Evolutionary conservation across 2,113 vertebrate species (phyloP).

Genomic region (Beaufortia kweichowensis): DNA sequence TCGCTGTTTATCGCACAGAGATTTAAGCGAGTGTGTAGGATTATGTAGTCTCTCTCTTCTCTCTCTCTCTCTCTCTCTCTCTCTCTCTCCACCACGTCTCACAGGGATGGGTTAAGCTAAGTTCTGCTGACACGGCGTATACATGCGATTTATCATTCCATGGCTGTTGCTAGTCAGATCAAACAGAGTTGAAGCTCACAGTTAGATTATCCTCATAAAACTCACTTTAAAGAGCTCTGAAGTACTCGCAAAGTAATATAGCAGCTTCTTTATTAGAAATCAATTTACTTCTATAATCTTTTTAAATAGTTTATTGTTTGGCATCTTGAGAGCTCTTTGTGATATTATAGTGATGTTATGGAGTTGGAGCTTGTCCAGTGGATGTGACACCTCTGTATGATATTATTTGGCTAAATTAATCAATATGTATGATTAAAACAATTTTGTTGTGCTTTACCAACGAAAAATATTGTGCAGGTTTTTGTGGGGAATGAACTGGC

Average conservation of each 20-base stretch:
- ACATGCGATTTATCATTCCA: constrained; percentile 44
- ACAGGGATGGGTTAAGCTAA: constrained; percentile 1
- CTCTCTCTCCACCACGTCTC: background rate
- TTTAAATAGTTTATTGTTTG: constrained; percentile 12
- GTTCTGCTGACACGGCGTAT: constrained; percentile 44
- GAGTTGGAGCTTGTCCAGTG: background rate
- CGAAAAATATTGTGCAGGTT: too few species aligned
- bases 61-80: constrained; percentile 15
- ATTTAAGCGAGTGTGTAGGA: constrained; percentile 32
- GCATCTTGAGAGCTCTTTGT: background rate
- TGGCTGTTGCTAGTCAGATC: constrained; percentile 43
- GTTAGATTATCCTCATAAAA: constrained; percentile 10
- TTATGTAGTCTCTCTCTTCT: background rate
- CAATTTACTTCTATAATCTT: background rate
- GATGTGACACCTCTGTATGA: background rate
- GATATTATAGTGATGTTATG: background rate
- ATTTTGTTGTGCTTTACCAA: background rate
- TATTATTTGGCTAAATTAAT: background rate
- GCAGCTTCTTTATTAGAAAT: background rate
- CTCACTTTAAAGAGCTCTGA: background rate
- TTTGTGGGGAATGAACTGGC: background rate
- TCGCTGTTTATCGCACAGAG: constrained; percentile 19
- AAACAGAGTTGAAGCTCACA: constrained; percentile 8
- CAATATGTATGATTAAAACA: background rate
- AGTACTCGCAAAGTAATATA: constrained; percentile 1